phyloP scores from a whole-genome alignment of 2,888 invertebrate species.

The Choristoneura rosaceana region DNA sequence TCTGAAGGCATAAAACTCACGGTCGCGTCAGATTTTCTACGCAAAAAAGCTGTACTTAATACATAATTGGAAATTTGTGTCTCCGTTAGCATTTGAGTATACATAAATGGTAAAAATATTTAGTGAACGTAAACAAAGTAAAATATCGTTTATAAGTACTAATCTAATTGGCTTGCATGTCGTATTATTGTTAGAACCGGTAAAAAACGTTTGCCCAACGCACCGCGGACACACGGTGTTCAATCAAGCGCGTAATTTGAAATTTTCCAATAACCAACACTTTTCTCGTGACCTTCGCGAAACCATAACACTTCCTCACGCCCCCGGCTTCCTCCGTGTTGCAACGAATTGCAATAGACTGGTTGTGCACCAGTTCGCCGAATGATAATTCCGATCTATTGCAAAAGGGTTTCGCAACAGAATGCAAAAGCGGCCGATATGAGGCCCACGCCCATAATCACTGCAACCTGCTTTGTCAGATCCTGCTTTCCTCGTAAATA shows the following conservation, averaged over 20 bases:
- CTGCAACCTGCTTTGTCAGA: conserved; percentile 69
- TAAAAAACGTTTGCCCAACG: conserved; percentile 30
- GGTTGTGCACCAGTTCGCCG: conserved; percentile 82
- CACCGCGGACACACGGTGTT: conserved; percentile 36
- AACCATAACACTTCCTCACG: conserved; percentile 74
- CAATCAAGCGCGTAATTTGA: conserved; percentile 55
- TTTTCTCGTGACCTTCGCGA: conserved; percentile 69
- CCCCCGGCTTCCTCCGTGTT: conserved; percentile 72
- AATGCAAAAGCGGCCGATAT: conserved; percentile 76
- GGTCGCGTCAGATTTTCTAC: neutral
- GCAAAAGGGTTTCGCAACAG: conserved; percentile 77
- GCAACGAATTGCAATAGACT: conserved; percentile 68
- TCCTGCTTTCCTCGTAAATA: conserved; percentile 39
- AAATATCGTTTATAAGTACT: neutral
- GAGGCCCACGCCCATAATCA: conserved; percentile 80
- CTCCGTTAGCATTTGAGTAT: too few relatives aligned
- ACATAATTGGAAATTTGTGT: too few relatives aligned
- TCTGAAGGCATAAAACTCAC: neutral
- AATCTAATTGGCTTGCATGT: conserved; percentile 13
- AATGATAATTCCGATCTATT: conserved; percentile 83
- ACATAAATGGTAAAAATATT: too few relatives aligned
- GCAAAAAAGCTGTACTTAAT: neutral
- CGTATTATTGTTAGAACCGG: conserved; percentile 3
- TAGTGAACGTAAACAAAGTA: too few relatives aligned
- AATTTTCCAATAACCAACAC: conserved; percentile 64